Conservation (phyloP, 1,140 invertebrate species). For the Cyrtorhinus lividipennis region DNA sequence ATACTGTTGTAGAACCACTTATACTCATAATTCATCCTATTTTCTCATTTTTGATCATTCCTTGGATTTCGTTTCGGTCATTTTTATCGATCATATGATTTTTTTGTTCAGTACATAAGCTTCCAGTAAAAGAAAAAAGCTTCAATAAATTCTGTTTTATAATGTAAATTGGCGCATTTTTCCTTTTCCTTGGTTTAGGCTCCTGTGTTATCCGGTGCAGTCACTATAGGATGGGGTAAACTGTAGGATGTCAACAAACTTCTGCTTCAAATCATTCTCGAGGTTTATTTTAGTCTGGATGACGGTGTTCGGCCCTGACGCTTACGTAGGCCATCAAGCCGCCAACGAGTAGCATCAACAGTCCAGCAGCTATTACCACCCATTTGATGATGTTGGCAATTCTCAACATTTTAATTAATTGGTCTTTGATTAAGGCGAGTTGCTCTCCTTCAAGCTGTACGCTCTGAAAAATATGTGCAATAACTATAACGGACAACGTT, state of each 20-base stretch:
- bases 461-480: slow-evolving; percentile 23
- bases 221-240: too few species aligned
- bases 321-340: slow-evolving; percentile 9
- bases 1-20: too few species aligned
- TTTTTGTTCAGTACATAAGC: slow-evolving; percentile 1
- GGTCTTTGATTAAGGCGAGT: slow-evolving; percentile 31
- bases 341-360: slow-evolving; percentile 4
- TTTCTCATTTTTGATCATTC: neutral
- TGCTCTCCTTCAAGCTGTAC: slow-evolving; percentile 31
- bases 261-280: too few species aligned
- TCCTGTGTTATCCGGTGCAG: too few species aligned
- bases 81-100: neutral
- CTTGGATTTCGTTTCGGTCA: neutral
- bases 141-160: slow-evolving; percentile 7
- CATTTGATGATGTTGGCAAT: slow-evolving; percentile 22
- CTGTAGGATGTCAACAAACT: too few species aligned
- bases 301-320: neutral
- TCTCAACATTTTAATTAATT: slow-evolving; percentile 30
- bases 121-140: slow-evolving; percentile 1
- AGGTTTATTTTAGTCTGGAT: neutral
- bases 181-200: neutral
- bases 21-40: neutral
- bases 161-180: neutral
- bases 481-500: slow-evolving; percentile 24
- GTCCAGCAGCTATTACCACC: slow-evolving; percentile 13